Evolutionary conservation across 2,888 invertebrate genomes (phyloP), one percentile per base, ranked within the genome.

Genomic region (Habroteleia sp.): DNA sequence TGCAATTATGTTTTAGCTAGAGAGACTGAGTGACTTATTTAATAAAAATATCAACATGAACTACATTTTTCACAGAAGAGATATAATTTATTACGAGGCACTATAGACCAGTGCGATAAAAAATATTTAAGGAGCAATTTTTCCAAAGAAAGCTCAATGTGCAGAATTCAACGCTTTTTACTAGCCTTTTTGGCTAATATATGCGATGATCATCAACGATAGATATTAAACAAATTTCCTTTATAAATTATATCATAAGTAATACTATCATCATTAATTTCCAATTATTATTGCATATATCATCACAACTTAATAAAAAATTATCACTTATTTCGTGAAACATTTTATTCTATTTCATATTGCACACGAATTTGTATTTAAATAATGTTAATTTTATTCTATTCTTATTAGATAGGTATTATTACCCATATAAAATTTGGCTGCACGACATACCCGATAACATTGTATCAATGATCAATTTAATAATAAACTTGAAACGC

Each of bases 401-500:
- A 85, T 82, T 85, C 83, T 80, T 84, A 80, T 72, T 82, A 85
- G 85, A 84, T 84, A 87, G 87, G 84, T 84, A 87, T 82, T 86
- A 84, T 86, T 85, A 80, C 84, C 85, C 82, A 85, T 84, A 85
- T 81, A 84, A 85, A 83, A 77, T 85, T 84, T 87, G 84, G 81
- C 84, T 87, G 86, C 87, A 88, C 84, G 84, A 85, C 83, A 87
- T 86, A 85, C 82, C 85, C 86, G 84, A 86, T 87, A 86, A 86
- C 82, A 85, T 66, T 85, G 84, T 88, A 87, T 87, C 87, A 86
- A 83, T 82, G 82, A 87, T 79, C 85, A 85, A 88, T 86, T 88
- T 88, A 88, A 88, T 87, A 86, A 87, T 84, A 87, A 88, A 88
- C 85, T 83, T 83, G 82, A 87, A 88, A 88, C 82, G 82, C 86